A percentile compares a stretch with the other conserved stretches of the same genome.
Evolutionary conservation across 2,888 invertebrate species (phyloP).

Genomic region (Morpho helenor): DNA sequence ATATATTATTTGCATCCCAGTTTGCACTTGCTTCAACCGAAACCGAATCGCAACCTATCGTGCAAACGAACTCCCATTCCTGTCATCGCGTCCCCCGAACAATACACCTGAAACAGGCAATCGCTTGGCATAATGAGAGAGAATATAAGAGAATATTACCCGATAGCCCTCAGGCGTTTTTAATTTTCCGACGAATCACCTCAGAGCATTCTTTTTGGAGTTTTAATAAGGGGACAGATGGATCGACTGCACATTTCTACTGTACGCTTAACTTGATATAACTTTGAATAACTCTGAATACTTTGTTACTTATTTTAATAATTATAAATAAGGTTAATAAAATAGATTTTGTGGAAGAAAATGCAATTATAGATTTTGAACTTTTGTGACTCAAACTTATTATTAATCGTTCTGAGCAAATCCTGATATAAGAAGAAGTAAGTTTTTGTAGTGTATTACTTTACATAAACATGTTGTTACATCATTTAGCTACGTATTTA

Average conservation of each 20-base stretch:
- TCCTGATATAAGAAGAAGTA: no score
- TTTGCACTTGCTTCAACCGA: not conserved
- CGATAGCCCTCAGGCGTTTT: conserved; percentile 72
- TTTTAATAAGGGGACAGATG: conserved; percentile 34
- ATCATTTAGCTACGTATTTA: no score
- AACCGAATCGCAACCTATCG: conserved; percentile 2
- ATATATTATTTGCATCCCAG: no score
- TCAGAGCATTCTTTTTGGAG: conserved; percentile 44
- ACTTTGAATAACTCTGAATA: not conserved
- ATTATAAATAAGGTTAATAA: no score
- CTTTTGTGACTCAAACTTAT: no score
- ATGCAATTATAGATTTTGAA: no score
- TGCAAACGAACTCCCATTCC: not conserved
- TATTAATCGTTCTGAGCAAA: no score
- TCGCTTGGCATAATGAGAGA: conserved; percentile 55
- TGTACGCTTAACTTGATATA: conserved; percentile 3
- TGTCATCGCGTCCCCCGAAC: conserved; percentile 24
- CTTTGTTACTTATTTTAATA: no score
- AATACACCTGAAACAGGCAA: conserved; percentile 60
- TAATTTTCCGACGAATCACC: conserved; percentile 75
- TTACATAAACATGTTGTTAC: no score
- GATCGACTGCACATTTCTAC: conserved; percentile 16
- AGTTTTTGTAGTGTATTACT: no score
- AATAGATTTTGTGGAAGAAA: no score
- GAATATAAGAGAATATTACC: conserved; percentile 54